These are phyloP conservation scores for Coracias cyanogaster DNA, from an alignment of 2,797 vertebrate genomes.

Conservation along the genomic window DNA sequence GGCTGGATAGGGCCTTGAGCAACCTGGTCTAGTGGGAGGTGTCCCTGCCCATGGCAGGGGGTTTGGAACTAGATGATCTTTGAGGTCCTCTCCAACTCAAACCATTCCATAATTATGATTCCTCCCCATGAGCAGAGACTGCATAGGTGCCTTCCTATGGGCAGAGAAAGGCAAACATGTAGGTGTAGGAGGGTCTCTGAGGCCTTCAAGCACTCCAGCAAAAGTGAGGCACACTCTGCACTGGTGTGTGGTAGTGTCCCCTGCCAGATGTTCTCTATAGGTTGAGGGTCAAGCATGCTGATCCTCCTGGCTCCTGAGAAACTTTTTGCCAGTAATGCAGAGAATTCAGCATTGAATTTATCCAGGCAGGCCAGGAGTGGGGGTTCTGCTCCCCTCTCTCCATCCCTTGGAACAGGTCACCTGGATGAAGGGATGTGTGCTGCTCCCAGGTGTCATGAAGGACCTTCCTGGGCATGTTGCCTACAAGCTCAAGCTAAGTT, in stretches of 20 bases:
- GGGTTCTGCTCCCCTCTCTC: neutral
- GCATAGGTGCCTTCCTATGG: neutral
- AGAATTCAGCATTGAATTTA: neutral
- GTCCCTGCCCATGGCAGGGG: no score
- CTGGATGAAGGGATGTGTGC: neutral
- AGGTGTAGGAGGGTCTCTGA: neutral
- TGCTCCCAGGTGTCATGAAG: neutral
- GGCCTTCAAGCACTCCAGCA: neutral
- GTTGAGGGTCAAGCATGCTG: neutral
- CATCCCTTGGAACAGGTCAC: rapidly evolving
- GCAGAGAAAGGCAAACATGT: neutral
- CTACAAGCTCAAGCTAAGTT: neutral
- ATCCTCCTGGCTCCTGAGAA: neutral
- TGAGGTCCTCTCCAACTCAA: no score
- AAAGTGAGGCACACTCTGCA: neutral
- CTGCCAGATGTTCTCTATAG: neutral
- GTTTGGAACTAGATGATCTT: no score
- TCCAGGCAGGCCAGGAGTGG: neutral
- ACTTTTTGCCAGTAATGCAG: neutral
- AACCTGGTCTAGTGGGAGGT: no score
- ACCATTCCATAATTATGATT: no score
- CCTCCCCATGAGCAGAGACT: neutral
- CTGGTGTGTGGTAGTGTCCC: neutral
- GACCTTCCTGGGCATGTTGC: neutral
- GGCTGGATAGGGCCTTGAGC: no score